Evolutionary conservation across 2,888 invertebrate genomes (phyloP).

Genomic region (Selenia dentaria): DNA sequence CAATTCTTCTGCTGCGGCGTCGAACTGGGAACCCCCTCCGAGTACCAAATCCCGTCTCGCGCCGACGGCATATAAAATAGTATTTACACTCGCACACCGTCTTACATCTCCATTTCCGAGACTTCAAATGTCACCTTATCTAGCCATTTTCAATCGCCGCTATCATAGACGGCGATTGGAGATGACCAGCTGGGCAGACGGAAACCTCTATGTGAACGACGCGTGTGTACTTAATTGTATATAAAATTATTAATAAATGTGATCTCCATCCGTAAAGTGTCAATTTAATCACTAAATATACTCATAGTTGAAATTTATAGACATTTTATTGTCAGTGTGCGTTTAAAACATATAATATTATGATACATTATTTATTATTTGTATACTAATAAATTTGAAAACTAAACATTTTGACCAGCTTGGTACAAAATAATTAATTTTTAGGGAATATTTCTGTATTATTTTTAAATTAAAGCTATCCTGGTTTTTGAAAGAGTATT

Average conservation of each 20-base stretch:
- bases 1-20: slow-evolving; percentile 74
- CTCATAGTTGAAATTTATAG: slow-evolving; percentile 9
- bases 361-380: slow-evolving; percentile 24
- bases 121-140: slow-evolving; percentile 42
- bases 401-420: background rate
- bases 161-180: slow-evolving; percentile 34
- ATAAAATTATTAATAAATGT: slow-evolving; percentile 58
- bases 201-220: slow-evolving; percentile 43
- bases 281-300: slow-evolving; percentile 15
- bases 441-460: slow-evolving; percentile 30
- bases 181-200: slow-evolving; percentile 56
- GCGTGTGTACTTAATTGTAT: slow-evolving; percentile 58
- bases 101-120: slow-evolving; percentile 26
- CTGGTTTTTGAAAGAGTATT: background rate
- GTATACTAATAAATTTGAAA: no score
- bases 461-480: slow-evolving; percentile 30
- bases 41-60: slow-evolving; percentile 56
- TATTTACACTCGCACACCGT: slow-evolving; percentile 20
- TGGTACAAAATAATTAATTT: slow-evolving; percentile 1
- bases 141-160: slow-evolving; percentile 52
- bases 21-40: slow-evolving; percentile 62
- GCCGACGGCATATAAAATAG: slow-evolving; percentile 49
- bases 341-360: background rate
- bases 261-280: slow-evolving; percentile 27
- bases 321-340: slow-evolving; percentile 23